Conservation (phyloP, 2,797 vertebrate genomes). For the Anableps anableps region DNA sequence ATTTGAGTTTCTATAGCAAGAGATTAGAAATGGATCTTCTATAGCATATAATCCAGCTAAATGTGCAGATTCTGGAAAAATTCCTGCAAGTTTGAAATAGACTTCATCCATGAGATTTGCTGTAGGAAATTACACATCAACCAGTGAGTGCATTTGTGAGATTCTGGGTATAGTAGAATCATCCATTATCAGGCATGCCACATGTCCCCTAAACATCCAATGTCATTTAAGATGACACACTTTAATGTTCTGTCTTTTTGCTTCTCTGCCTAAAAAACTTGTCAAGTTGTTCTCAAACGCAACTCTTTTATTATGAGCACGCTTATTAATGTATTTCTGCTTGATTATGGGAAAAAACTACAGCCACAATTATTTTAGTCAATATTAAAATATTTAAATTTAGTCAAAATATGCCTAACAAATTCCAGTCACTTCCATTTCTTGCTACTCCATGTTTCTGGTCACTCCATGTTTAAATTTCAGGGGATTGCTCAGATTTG, state of each 20-base stretch:
- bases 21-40: not conserved
- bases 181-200: not conserved
- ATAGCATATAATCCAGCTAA: not conserved
- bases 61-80: slow-evolving; percentile 7
- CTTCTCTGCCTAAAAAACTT: not conserved
- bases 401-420: no score
- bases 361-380: no score
- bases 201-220: not conserved
- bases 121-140: slow-evolving; percentile 26
- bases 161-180: not conserved
- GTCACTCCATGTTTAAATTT: no score
- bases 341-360: no score
- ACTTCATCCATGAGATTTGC: slow-evolving; percentile 8
- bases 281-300: no score
- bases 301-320: no score
- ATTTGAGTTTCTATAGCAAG: not conserved
- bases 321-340: no score
- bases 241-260: not conserved
- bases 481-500: not conserved
- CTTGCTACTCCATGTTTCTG: no score
- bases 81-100: slow-evolving; percentile 9
- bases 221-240: not conserved
- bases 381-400: no score
- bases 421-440: no score
- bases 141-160: slow-evolving; percentile 9